Base-by-base conservation (phyloP, 1,140 invertebrate species). In the Brachionus angularis region DNA sequence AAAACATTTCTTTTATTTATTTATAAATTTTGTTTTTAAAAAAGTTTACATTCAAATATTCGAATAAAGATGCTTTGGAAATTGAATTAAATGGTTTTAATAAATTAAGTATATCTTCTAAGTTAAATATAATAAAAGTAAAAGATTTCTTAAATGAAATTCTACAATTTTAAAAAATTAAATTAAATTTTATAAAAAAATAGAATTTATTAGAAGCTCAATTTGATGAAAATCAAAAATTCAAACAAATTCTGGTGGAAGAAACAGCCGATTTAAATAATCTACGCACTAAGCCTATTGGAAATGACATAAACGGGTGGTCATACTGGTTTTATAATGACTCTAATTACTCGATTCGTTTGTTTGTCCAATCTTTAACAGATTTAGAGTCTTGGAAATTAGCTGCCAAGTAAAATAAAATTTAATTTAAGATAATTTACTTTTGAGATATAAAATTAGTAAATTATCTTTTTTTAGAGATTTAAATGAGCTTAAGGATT, bases 181-280 rank as follows among this genome's bases (percentile, higher is more conserved):
- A 4, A 25, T 34, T 52, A n/a, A 1, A 1, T 52, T 12, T 58
- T n/a, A 39, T 42, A 8, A 5, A 23, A 39, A n/a, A n/a, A n/a
- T 42, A 67, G 62, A 50, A 18, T 18, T 47, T 67, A 18, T 8
- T 67, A 10, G 62, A 67, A 23, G 27, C 27, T 2, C 62, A 67
- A 34, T 67, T 67, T 67, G 62, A 67, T 34, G 62, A 67, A 4
- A 67, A 67, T 49, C 62, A 18, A 47, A 25, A 10, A 33, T 47
- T 50, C 12, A 50, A 46, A 29, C 62, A 33, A 47, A 14, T 46
- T 31, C 23, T 31, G 5, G 47, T 34, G 21, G 53, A 58, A 58
- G 18, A 47, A 33, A 18, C 2, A 18, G 39, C 21, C 33, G 47
- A 47, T 18, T 18, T 16, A 8, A 8, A 3, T 21, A 42, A 33